phyloP scores from a whole-genome alignment of 1,140 invertebrate species.

The Lucilia sericata region DNA sequence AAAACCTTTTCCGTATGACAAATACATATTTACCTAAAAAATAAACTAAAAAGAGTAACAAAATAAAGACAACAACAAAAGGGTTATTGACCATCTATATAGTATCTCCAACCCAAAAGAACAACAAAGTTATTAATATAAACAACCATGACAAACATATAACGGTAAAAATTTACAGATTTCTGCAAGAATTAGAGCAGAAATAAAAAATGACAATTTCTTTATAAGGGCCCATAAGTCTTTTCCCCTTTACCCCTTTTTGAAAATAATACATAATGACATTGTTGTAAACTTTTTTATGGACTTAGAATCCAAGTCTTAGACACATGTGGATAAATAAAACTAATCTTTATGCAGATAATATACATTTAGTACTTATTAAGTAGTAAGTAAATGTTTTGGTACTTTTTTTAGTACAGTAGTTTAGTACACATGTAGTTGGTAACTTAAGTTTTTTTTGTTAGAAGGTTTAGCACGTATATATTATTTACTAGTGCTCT shows the following conservation, averaged over 20 bases:
- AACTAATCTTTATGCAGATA: too few species aligned
- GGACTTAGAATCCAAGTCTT: too few species aligned
- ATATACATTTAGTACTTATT: too few species aligned
- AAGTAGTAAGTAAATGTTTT: too few species aligned
- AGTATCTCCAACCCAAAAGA: neutral
- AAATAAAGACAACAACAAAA: neutral
- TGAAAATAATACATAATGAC: neutral
- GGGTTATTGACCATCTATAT: neutral
- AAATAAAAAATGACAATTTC: neutral
- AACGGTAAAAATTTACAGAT: neutral
- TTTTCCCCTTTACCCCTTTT: neutral
- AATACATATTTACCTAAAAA: neutral
- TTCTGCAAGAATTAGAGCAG: neutral
- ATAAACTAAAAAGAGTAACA: neutral
- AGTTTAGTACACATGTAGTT: too few species aligned
- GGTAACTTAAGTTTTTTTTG: neutral
- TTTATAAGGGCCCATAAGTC: neutral
- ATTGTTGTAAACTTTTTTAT: too few species aligned
- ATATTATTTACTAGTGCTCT: neutral
- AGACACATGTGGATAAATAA: too few species aligned
- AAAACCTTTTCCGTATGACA: constrained; percentile 17
- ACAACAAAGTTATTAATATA: neutral
- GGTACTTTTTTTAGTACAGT: too few species aligned
- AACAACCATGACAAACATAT: neutral
- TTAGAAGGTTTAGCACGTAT: constrained; percentile 4